These are phyloP conservation scores for Leptoteleia sp. DNA, from an alignment of 1,140 invertebrate species.

Conservation along the genomic window DNA sequence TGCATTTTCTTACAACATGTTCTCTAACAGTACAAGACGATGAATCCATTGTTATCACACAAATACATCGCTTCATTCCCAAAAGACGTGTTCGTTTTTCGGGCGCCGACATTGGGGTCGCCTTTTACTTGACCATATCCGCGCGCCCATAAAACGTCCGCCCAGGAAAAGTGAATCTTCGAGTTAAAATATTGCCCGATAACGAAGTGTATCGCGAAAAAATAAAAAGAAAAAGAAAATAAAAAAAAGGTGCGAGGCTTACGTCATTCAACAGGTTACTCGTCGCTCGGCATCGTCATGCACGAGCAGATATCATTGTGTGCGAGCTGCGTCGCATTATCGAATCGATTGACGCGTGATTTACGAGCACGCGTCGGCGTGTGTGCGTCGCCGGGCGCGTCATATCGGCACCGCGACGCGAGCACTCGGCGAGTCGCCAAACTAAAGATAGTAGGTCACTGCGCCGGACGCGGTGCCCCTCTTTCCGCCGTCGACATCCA, in stretches of 20 bases:
- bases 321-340: conserved; percentile 14
- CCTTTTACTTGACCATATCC: too few species aligned
- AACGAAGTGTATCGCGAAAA: conserved; percentile 13
- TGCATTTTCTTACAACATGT: too few species aligned
- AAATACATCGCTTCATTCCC: too few species aligned
- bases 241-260: too few species aligned
- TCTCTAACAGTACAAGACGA: too few species aligned
- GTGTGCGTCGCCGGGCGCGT: conserved; percentile 29
- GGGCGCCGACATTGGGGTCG: too few species aligned
- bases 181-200: conserved; percentile 13
- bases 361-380: conserved; percentile 35
- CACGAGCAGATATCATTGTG: conserved; percentile 15
- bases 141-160: too few species aligned
- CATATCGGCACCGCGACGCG: conserved; percentile 14
- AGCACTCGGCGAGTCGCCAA: conserved; percentile 66
- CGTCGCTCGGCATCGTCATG: conserved; percentile 11
- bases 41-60: too few species aligned
- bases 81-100: too few species aligned
- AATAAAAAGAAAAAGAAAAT: too few species aligned
- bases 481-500: conserved; percentile 71
- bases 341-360: conserved; percentile 36
- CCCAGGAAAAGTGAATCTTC: conserved; percentile 26
- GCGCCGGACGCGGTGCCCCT: conserved; percentile 79
- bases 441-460: conserved; percentile 80
- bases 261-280: conserved; percentile 46